A percentile compares a stretch with the other conserved stretches of the same genome.
Evolutionary conservation across 2,888 invertebrate genomes (phyloP).

Genomic region (Phymatocera aterrima): DNA sequence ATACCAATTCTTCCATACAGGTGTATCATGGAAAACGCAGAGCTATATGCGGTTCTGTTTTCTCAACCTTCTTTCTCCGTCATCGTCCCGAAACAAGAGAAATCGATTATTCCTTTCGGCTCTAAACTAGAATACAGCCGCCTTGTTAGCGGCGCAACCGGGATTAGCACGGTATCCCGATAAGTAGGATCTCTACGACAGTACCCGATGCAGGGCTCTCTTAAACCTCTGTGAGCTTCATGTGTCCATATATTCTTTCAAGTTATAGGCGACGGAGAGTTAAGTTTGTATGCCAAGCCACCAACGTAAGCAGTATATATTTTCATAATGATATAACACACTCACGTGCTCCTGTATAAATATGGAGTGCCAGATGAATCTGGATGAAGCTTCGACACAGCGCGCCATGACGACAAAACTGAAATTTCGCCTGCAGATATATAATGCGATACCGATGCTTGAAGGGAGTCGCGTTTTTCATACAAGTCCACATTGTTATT

Average conservation of each 20-base stretch:
- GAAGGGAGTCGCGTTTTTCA: neutral
- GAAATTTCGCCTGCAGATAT: neutral
- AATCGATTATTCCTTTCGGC: constrained; percentile 12
- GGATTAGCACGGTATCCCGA: constrained; percentile 30
- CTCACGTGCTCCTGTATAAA: neutral
- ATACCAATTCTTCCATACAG: neutral
- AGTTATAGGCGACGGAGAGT: constrained; percentile 23
- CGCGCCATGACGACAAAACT: neutral
- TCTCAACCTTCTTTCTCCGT: neutral
- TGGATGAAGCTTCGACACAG: neutral
- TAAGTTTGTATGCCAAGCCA: neutral
- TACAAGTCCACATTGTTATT: neutral
- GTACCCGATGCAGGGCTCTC: constrained; percentile 23
- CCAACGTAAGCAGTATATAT: neutral
- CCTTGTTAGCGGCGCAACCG: constrained; percentile 19
- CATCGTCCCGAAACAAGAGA: neutral
- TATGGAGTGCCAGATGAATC: neutral
- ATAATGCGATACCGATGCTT: neutral
- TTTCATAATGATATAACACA: neutral
- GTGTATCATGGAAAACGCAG: neutral
- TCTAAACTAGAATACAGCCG: constrained; percentile 16
- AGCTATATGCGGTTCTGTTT: neutral
- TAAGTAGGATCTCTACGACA: constrained; percentile 30
- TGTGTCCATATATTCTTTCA: constrained; percentile 17
- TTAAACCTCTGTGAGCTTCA: constrained; percentile 16